phyloP scores from a whole-genome alignment of 1,140 invertebrate species.

The Zaprionus vittiger region DNA sequence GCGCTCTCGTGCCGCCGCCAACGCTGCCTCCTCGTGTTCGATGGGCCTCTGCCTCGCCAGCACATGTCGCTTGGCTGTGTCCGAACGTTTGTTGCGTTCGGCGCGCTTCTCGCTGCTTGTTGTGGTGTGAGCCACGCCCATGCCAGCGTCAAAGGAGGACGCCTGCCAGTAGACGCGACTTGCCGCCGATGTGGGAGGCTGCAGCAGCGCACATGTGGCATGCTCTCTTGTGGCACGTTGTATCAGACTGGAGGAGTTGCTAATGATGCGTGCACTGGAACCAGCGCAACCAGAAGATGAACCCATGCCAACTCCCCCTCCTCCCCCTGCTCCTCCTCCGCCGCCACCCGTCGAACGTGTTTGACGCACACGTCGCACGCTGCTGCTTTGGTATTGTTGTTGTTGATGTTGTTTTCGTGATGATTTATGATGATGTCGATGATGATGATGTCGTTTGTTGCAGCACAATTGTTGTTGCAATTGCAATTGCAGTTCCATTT shows the following conservation, averaged over 20 bases:
- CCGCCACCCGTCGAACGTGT: constrained; percentile 30
- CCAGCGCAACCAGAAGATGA: constrained; percentile 23
- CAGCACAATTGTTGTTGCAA: constrained; percentile 54
- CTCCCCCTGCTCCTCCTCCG: constrained; percentile 1
- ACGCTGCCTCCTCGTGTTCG: constrained; percentile 86
- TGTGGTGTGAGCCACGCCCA: constrained; percentile 60
- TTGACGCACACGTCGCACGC: constrained; percentile 63
- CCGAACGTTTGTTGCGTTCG: constrained; percentile 85
- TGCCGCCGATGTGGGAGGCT: constrained; percentile 55
- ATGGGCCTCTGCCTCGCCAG: constrained; percentile 90
- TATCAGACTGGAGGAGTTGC: constrained; percentile 78
- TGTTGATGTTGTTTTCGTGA: constrained; percentile 46
- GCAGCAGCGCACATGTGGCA: constrained; percentile 63
- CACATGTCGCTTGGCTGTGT: constrained; percentile 90
- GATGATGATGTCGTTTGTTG: constrained; percentile 67
- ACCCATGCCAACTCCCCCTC: constrained; percentile 31
- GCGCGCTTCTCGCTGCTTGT: constrained; percentile 68
- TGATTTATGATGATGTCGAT: constrained; percentile 65
- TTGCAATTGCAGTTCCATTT: constrained; percentile 44
- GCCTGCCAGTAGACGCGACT: constrained; percentile 77
- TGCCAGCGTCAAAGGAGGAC: constrained; percentile 85
- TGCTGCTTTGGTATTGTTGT: constrained; percentile 54
- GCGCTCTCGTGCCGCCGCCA: constrained; percentile 48
- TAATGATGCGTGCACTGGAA: constrained; percentile 67
- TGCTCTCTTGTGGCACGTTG: constrained; percentile 68